Evolutionary conservation across 2,113 vertebrate genomes (phyloP).

Genomic region (Himantopus leucocephalus): DNA sequence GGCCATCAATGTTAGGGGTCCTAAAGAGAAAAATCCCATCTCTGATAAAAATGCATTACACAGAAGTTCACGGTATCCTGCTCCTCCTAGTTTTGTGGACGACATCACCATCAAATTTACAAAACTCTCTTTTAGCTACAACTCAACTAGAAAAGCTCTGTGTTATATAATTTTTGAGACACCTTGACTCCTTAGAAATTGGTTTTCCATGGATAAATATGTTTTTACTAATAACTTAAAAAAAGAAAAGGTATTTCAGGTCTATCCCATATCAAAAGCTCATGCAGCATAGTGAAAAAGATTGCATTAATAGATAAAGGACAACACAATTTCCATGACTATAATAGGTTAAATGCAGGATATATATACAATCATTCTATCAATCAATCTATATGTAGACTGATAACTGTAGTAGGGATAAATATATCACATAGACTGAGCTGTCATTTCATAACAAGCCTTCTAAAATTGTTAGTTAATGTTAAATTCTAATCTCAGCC

Average conservation of each 20-base stretch:
- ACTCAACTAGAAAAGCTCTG: neutral
- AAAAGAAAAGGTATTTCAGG: neutral
- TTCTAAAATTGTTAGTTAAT: neutral
- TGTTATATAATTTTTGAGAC: neutral
- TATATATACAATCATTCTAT: neutral
- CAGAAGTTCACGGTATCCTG: fast-evolving
- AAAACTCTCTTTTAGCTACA: neutral
- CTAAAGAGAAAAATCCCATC: conserved; percentile 56
- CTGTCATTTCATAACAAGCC: neutral
- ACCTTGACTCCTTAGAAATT: neutral
- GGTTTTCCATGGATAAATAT: neutral
- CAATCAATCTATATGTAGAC: neutral
- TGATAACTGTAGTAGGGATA: neutral
- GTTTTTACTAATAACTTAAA: neutral
- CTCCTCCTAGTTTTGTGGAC: neutral
- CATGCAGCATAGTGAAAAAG: neutral
- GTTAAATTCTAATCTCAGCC: neutral
- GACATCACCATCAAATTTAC: neutral
- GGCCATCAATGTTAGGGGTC: conserved; percentile 82
- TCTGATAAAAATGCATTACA: neutral
- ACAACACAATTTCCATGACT: neutral
- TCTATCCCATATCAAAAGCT: neutral
- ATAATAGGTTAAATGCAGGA: neutral
- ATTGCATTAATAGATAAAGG: neutral
- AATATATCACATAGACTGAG: neutral